These are phyloP conservation scores for Tiphia femorata DNA, from an alignment of 2,888 invertebrate genomes.

Conservation along the genomic window DNA sequence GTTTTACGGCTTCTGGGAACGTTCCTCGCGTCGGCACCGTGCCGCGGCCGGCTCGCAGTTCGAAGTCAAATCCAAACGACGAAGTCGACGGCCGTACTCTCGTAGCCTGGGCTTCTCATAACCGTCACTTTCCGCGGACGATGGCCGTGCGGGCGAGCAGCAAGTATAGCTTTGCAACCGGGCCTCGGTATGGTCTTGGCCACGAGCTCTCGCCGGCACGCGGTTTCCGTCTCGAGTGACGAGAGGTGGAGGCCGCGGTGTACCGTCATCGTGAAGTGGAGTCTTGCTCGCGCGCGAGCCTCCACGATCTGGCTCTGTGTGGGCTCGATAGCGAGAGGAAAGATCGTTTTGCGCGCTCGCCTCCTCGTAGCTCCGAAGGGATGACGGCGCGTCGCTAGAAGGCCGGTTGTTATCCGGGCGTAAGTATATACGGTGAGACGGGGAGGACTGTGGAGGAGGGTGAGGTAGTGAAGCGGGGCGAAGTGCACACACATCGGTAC, in stretches of 20 bases:
- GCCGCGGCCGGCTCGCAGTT: slow-evolving; percentile 1
- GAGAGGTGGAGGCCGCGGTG: background rate
- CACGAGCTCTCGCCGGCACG: no score
- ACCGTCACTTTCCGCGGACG: slow-evolving; percentile 18
- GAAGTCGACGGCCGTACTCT: no score
- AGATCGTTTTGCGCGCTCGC: slow-evolving; percentile 16
- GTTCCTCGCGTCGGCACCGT: no score
- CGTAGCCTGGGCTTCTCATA: slow-evolving; percentile 6
- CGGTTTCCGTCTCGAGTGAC: no score
- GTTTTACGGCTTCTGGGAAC: slow-evolving; percentile 44
- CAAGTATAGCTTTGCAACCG: slow-evolving; percentile 35
- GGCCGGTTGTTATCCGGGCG: slow-evolving; percentile 52
- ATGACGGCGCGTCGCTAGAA: slow-evolving; percentile 35
- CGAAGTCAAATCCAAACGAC: slow-evolving; percentile 13
- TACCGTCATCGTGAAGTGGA: slow-evolving; percentile 1
- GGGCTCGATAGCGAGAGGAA: slow-evolving; percentile 29
- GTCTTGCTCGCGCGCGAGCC: slow-evolving; percentile 17
- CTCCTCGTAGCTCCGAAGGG: slow-evolving; percentile 10
- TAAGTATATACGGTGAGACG: slow-evolving; percentile 49
- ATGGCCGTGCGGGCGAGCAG: slow-evolving; percentile 1
- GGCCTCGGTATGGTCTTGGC: no score
- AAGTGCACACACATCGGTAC: slow-evolving; percentile 60
- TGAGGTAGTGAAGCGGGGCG: no score
- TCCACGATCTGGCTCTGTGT: slow-evolving; percentile 10
- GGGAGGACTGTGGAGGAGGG: slow-evolving; percentile 32